Conservation (phyloP, 2,113 vertebrate species). For the Xenopus tropicalis region UCB_Xtro_10.0 CM004444.2:71312001-71312500, state of each 20-base stretch:
- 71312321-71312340: not conserved
- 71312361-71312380: not conserved
- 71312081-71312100: conserved; percentile 49
- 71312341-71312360: conserved; percentile 6
- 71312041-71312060: conserved; percentile 80
- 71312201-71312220: conserved; percentile 42
- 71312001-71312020: conserved; percentile 80
- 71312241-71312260: conserved; percentile 9
- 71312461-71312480: no score
- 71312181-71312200: conserved; percentile 45
- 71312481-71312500: no score
- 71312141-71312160: conserved; percentile 41
- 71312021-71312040: conserved; percentile 90
- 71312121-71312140: conserved; percentile 40
- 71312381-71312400: not conserved
- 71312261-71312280: conserved; percentile 39
- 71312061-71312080: conserved; percentile 64
- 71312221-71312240: conserved; percentile 24
- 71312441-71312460: no score
- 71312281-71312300: conserved; percentile 32
- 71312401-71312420: not conserved
- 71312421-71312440: not conserved
- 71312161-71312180: conserved; percentile 39
- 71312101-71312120: conserved; percentile 13
- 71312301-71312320: conserved; percentile 4